Conservation (phyloP, 1,140 invertebrate genomes). For the Drosophila bocki region DNA sequence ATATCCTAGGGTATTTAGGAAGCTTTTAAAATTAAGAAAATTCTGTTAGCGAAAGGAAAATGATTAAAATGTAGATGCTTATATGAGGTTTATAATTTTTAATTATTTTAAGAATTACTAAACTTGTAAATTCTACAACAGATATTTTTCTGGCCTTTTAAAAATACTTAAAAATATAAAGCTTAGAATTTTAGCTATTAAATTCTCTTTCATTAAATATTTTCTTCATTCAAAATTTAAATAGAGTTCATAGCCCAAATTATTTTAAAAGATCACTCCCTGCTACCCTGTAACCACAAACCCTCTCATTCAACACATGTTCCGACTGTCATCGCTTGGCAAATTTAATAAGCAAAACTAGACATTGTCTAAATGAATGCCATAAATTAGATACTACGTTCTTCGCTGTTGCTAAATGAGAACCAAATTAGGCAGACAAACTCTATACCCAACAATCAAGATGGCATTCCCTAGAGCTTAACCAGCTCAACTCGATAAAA, state of each 20-base stretch:
- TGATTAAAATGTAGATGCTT: fast-evolving
- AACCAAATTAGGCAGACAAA: slow-evolving; percentile 14
- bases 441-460: slow-evolving; percentile 28
- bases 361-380: slow-evolving; percentile 41
- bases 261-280: background rate
- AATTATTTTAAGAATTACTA: background rate
- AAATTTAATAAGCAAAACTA: slow-evolving; percentile 43
- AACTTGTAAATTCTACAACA: too few relatives aligned
- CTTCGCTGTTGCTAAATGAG: background rate
- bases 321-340: slow-evolving; percentile 26
- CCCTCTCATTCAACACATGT: background rate
- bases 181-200: background rate
- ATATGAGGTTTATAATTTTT: background rate
- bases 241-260: too few relatives aligned
- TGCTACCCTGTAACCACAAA: background rate
- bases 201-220: background rate
- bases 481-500: slow-evolving; percentile 28
- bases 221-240: background rate
- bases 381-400: slow-evolving; percentile 37
- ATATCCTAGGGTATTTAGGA: background rate
- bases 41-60: too few relatives aligned
- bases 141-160: too few relatives aligned
- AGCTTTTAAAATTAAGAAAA: background rate
- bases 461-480: slow-evolving; percentile 30
- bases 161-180: background rate